phyloP scores from a whole-genome alignment of 2,888 invertebrate species.

The Parapristionchus giblindavisi region DNA sequence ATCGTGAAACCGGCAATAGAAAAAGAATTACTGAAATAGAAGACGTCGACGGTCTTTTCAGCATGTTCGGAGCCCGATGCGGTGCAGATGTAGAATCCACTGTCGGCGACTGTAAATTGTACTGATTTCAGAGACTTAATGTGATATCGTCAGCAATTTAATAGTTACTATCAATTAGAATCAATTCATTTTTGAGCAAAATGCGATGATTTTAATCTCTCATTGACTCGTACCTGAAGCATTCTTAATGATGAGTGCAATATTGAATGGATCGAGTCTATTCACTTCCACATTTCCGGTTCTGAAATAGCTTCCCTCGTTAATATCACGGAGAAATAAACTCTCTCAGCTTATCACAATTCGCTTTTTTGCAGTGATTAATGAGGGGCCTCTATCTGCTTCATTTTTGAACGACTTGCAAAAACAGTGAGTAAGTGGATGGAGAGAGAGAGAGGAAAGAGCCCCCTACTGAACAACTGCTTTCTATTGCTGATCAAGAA shows the following conservation, averaged over 20 bases:
- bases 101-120: constrained; percentile 42
- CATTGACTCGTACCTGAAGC: constrained; percentile 35
- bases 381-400: too few relatives aligned
- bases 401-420: too few relatives aligned
- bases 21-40: constrained; percentile 47
- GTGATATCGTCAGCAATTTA: not conserved
- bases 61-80: constrained; percentile 45
- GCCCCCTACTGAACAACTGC: too few relatives aligned
- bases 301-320: constrained; percentile 40
- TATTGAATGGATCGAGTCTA: constrained; percentile 48
- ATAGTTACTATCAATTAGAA: too few relatives aligned
- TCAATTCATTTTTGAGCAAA: too few relatives aligned
- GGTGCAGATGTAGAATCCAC: constrained; percentile 55
- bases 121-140: not conserved
- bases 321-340: too few relatives aligned
- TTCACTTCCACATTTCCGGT: constrained; percentile 49
- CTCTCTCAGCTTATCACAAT: too few relatives aligned
- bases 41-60: constrained; percentile 49
- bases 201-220: not conserved
- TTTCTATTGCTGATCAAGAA: too few relatives aligned
- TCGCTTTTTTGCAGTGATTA: too few relatives aligned
- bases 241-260: constrained; percentile 48
- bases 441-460: too few relatives aligned
- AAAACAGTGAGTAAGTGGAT: too few relatives aligned
- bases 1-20: not conserved